Evolutionary conservation across 2,888 invertebrate genomes (phyloP).

Genomic region (Horisme vitalbata): DNA sequence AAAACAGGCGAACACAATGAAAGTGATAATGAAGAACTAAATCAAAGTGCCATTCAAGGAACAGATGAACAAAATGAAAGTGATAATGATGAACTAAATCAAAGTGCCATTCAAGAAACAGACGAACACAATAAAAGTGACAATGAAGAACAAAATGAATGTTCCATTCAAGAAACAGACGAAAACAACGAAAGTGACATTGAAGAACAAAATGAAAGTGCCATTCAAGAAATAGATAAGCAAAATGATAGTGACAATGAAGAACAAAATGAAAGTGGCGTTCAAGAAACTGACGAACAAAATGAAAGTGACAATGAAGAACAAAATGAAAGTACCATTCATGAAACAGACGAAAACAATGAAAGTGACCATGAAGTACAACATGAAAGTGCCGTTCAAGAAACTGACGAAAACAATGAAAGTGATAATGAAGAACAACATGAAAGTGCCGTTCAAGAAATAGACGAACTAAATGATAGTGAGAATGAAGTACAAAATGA

Average conservation of each 20-base stretch:
- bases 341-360: constrained; percentile 18
- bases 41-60: constrained; percentile 21
- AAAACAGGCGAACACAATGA: no score
- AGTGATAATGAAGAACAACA: constrained; percentile 25
- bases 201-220: constrained; percentile 13
- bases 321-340: constrained; percentile 20
- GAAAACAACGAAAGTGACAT: constrained; percentile 18
- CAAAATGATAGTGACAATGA: constrained; percentile 21
- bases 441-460: constrained; percentile 29
- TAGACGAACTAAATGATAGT: constrained; percentile 29
- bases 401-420: constrained; percentile 23
- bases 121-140: not conserved
- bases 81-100: constrained; percentile 21
- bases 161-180: constrained; percentile 21
- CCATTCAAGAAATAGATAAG: constrained; percentile 22
- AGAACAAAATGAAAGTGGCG: constrained; percentile 19
- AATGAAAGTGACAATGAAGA: constrained; percentile 27
- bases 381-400: constrained; percentile 27
- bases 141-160: constrained; percentile 13
- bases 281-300: constrained; percentile 17
- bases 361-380: constrained; percentile 24
- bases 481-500: no score
- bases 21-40: constrained; percentile 4
- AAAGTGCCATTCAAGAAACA: constrained; percentile 10
- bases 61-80: constrained; percentile 19